Evolutionary conservation across 2,113 vertebrate genomes (phyloP), one percentile per base, ranked within the genome.

Genomic region (Leucoraja erinaceus): DNA sequence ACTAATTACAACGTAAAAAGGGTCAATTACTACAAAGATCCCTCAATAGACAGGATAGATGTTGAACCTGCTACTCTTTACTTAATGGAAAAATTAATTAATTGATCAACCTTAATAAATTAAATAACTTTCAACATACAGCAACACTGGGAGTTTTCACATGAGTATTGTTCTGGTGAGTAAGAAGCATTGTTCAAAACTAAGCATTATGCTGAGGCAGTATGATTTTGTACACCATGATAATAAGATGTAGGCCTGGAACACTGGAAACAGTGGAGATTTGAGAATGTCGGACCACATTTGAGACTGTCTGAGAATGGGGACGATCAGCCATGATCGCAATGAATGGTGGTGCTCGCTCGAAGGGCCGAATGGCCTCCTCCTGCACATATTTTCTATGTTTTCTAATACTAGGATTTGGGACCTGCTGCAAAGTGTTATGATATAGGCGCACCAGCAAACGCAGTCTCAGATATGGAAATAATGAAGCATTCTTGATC

Each of bases 41-140:
- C 16, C 56, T 56, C 20, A 20, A 2, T 20, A 54, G 38, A 22
- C 20, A 81, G 78, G 18, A 81, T 10, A 54, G 47, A 56, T 81
- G 7, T 18, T 56, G 78, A 56, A 54, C 20, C 18, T 54, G 22
- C 22, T 54, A 5, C 20, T 54, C 33, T 54, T 20, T 54, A n/a
- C 38, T 78, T 47, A 81, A 81, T 81, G 78, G 78, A 81, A 81
- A 81, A 54, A 81, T 81, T 20, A 54, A 81, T 81, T 20, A 47
- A 81, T 3, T 54, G 78, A 79, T 54, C 5, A 16, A 22, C 38
- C 9, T 54, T n/a, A 76, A 76, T 31, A 76, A 76, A 76, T 76
- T 31, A 76, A 31, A 31, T 76, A 76, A 76, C 6, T 76, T 76
- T n/a, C 75, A 76, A 76, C n/a, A 76, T 2, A n/a, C 75, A n/a